Evolutionary conservation across 2,797 vertebrate genomes (phyloP).

Genomic region (Karalla daura): DNA sequence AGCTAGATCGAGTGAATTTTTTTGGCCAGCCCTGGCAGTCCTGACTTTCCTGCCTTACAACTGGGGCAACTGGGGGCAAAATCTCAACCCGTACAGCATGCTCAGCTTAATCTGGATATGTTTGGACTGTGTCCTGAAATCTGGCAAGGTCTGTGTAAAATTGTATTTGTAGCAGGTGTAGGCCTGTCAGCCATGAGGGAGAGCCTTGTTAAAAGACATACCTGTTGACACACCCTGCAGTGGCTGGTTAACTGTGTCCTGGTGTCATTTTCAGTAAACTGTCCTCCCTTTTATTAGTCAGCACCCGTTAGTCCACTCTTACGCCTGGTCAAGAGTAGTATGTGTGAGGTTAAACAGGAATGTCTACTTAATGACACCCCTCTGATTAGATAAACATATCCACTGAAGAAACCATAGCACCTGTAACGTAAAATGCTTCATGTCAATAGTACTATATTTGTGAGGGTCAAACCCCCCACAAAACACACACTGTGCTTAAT

Average conservation of each 20-base stretch:
- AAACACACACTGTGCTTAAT: neutral
- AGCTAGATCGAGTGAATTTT: neutral
- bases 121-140: constrained; percentile 4
- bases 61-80: too few species aligned
- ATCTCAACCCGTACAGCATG: too few species aligned
- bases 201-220: constrained; percentile 1
- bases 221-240: constrained; percentile 11
- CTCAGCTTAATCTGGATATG: neutral
- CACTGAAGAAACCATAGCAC: neutral
- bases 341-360: neutral
- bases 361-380: neutral
- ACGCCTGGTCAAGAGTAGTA: neutral
- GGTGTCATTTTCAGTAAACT: constrained; percentile 15
- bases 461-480: neutral
- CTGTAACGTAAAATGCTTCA: constrained; percentile 1
- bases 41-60: constrained; percentile 19
- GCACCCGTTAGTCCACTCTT: neutral
- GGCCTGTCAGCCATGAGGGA: constrained; percentile 2
- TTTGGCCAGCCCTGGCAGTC: neutral
- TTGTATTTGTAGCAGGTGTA: constrained; percentile 14
- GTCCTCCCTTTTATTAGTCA: constrained; percentile 12
- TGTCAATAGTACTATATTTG: neutral
- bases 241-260: constrained; percentile 10
- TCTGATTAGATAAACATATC: neutral
- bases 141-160: constrained; percentile 38